Evolutionary conservation across 2,888 invertebrate species (phyloP).

Genomic region (Lampropteryx suffumata): DNA sequence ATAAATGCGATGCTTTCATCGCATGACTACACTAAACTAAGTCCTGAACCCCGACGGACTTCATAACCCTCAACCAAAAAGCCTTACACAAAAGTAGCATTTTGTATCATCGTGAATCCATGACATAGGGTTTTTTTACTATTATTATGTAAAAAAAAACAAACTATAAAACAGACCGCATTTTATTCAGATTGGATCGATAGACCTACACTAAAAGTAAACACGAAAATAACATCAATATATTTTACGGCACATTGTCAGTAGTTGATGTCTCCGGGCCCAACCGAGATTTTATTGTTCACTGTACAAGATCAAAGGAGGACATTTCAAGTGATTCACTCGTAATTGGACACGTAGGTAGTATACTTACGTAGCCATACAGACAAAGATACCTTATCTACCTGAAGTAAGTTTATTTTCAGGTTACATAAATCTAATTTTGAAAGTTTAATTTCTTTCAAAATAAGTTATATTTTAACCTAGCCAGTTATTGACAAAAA

Average conservation of each 20-base stretch:
- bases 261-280: constrained; percentile 23
- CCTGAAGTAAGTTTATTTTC: no score
- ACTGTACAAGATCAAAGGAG: constrained; percentile 22
- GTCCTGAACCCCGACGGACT: no score
- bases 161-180: constrained; percentile 18
- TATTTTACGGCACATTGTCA: constrained; percentile 26
- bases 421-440: no score
- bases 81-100: no score
- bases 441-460: no score
- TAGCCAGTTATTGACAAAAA: no score
- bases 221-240: constrained; percentile 25
- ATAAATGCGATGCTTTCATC: no score
- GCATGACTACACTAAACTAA: no score
- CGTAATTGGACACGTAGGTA: constrained; percentile 25
- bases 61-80: no score
- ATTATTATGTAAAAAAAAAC: constrained; percentile 11
- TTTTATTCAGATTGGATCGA: constrained; percentile 28
- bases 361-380: constrained; percentile 3
- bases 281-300: constrained; percentile 23
- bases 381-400: no score
- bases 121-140: constrained; percentile 1
- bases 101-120: background rate
- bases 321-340: constrained; percentile 22
- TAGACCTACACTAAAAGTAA: constrained; percentile 22
- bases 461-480: no score